These are phyloP conservation scores for Lutjanus erythropterus DNA, from an alignment of 2,113 vertebrate genomes.

Conservation along the genomic window DNA sequence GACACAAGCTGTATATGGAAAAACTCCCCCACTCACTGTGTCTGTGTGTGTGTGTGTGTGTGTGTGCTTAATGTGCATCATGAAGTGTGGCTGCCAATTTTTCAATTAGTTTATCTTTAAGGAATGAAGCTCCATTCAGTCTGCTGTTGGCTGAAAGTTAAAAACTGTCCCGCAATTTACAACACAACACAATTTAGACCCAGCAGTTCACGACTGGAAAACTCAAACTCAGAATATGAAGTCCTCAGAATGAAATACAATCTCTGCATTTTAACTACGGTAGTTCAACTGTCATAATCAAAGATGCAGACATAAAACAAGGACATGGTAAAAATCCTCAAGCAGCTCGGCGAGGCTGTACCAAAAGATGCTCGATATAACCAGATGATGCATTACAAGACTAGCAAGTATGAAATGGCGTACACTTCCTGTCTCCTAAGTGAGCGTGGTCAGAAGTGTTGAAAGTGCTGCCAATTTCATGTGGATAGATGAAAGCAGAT, in stretches of 20 bases:
- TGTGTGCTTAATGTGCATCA: neutral
- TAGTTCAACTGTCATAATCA: neutral
- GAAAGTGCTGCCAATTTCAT: too few species aligned
- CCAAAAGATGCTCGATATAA: too few species aligned
- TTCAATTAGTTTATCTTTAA: conserved; percentile 29
- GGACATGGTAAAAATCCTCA: too few species aligned
- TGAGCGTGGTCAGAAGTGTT: too few species aligned
- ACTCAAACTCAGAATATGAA: conserved; percentile 7
- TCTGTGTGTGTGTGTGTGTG: neutral
- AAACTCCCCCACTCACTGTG: neutral
- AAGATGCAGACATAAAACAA: neutral
- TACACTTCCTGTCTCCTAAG: too few species aligned
- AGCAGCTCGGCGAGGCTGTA: too few species aligned
- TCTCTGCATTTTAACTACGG: neutral
- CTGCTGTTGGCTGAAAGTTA: neutral
- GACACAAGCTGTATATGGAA: conserved; percentile 15
- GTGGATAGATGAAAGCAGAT: too few species aligned
- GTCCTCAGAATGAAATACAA: neutral
- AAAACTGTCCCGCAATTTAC: neutral
- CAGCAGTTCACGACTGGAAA: neutral
- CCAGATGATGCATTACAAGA: too few species aligned
- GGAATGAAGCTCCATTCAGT: neutral
- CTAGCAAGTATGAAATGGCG: too few species aligned
- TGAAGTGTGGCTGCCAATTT: conserved; percentile 16
- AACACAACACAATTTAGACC: conserved; percentile 2